Evolutionary conservation across 2,888 invertebrate species (phyloP), one percentile per base, ranked within the genome.

Genomic region (Acrocyrtus sp.): DNA sequence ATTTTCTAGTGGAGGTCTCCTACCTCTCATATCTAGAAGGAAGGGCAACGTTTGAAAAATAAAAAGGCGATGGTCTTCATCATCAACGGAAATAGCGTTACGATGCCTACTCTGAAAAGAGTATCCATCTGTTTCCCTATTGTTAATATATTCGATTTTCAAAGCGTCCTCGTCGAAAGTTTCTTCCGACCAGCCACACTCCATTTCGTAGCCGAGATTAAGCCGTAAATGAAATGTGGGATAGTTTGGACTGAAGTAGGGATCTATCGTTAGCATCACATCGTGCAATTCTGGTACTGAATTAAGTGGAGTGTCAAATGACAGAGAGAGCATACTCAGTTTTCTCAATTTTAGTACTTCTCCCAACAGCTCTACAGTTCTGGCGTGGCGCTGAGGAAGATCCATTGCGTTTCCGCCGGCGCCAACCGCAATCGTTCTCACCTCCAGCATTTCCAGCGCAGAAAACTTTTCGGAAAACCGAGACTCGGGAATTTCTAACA

Each of bases 21-120:
- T 34, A 2, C 50, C 48, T n/a, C 68, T 51, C 41, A 69, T 12
- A 19, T 69, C 56, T 21, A 66, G 29, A 0, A 72, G 72, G 17
- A 65, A 72, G 21, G 72, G 66, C 17, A 72, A 34, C 8, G 65
- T 72, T 22, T 65, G 72, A 27, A 72, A 72, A n/a, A 72, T 66
- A 41, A 65, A 57, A 26, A 72, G 39, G 19, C 72, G 15, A 29
- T 65, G 73, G 22, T 67, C 67, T 21, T 67, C 67, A 19, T 67
- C 73, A 56, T 66, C 67, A 2, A 60, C 65, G 0, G 72, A 65
- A 41, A 72, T 58, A 4, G 69, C 69, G 50, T 69, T 69, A 3
- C 69, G 34, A 29, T 62, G 62, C 43, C 67, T 41, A 10, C 10
- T 39, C 12, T 58, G 66, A 48, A 45, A 67, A 0, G 47, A 29